Evolutionary conservation across 2,888 invertebrate genomes (phyloP), one percentile per base, ranked within the genome.

Genomic region (Hydroisotoma schaefferi): DNA sequence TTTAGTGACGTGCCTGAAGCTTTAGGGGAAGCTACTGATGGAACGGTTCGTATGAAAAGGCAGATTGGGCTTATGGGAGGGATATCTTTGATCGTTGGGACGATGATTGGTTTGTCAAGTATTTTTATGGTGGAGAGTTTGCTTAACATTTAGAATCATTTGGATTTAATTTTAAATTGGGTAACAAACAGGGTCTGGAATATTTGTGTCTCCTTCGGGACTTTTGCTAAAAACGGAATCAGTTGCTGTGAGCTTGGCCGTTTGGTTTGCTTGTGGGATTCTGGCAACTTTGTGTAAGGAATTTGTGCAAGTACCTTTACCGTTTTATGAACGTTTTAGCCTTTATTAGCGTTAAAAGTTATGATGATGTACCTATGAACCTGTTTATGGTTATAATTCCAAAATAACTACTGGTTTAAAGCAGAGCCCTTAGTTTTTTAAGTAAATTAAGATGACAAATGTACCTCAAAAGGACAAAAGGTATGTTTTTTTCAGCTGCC

Each of bases 31-130:
- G n/a, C 40, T 15, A 40, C 55, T 2, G 63, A 68, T 65, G 68
- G 65, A 26, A 69, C 71, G 1, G 71, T 70, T 2, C 62, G 57
- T 0, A 70, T 71, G 71, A 87, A 93, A 90, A 91, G 92, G 87
- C 90, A 91, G 87, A 90, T 95, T 87, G 94, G 94, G 86, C 90
- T 94, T 86, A 82, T 94, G 87, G 93, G 93, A 87, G 94, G 94
- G 87, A 91, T 92, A 85, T 93, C 94, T 87, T 86, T 95, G 87
- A 95, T 94, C 82, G 94, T 94, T 75, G 94, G 94, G 76, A 94
- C 94, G 73, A 95, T 94, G 94, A 94, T 95, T 77, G 94, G 94
- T 91, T 78, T 81, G 81, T 76, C 63, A 5, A n/a, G 23, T 33
- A 33, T 33, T n/a, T n/a, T 15, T 15, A 33, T 6, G 33, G 33